These are phyloP conservation scores for Agrenia bidenticulata DNA, from an alignment of 2,888 invertebrate species.

Conservation along the genomic window DNA sequence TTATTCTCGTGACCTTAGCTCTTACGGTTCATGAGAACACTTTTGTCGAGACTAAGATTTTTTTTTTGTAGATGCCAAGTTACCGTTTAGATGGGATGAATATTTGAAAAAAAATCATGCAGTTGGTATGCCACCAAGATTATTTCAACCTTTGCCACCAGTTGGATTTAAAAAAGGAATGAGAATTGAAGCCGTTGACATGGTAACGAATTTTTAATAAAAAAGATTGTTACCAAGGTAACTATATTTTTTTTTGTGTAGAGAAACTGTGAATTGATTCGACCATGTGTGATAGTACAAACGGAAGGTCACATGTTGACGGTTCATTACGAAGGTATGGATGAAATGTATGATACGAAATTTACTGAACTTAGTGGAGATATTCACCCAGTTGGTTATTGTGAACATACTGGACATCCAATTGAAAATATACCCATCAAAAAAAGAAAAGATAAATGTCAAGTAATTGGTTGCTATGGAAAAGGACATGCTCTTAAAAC, in stretches of 20 bases:
- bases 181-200: conserved; percentile 86
- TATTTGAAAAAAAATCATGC: conserved; percentile 77
- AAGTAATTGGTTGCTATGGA: background rate
- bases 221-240: background rate
- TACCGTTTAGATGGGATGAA: conserved; percentile 72
- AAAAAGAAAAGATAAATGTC: background rate
- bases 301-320: conserved; percentile 70
- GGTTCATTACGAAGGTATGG: conserved; percentile 88
- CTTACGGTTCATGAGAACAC: no score
- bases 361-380: conserved; percentile 87
- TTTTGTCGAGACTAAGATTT: no score
- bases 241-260: no score
- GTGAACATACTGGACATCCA: conserved; percentile 56
- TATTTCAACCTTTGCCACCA: conserved; percentile 77
- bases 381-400: conserved; percentile 90
- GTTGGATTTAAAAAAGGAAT: conserved; percentile 79
- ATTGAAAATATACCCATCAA: background rate
- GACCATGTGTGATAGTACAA: conserved; percentile 79
- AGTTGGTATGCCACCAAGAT: conserved; percentile 73
- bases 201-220: conserved; percentile 54
- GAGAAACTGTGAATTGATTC: conserved; percentile 72
- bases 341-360: conserved; percentile 79
- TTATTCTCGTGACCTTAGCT: no score
- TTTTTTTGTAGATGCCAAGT: conserved; percentile 56
- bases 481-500: background rate